phyloP scores from a whole-genome alignment of 2,113 vertebrate genomes.

The Panthera uncia region DNA sequence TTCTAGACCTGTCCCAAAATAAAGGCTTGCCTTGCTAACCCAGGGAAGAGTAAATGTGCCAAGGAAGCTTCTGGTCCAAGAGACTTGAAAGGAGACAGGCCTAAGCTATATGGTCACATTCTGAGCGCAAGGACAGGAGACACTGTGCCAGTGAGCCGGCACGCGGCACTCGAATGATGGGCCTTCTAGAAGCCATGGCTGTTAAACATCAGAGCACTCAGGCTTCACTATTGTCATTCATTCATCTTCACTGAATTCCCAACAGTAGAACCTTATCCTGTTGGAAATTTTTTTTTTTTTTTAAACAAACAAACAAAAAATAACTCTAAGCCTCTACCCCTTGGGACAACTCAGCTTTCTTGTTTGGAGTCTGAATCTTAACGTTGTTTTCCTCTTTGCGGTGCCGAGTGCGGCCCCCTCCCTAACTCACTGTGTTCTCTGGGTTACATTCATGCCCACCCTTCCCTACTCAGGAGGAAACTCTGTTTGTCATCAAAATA shows the following conservation, averaged over 20 bases:
- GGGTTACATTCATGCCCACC: neutral
- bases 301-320: neutral
- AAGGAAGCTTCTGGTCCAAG: neutral
- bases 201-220: accelerated
- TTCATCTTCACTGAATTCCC: neutral
- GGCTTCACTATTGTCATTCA: neutral
- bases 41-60: neutral
- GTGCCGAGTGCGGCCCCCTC: accelerated
- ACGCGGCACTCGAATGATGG: accelerated
- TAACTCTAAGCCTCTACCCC: neutral
- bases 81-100: neutral
- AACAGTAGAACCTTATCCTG: neutral
- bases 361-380: neutral
- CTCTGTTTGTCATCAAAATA: constrained; percentile 27
- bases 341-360: neutral
- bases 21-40: neutral
- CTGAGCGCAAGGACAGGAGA: neutral
- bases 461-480: constrained; percentile 33
- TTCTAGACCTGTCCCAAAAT: neutral
- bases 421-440: neutral
- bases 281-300: neutral
- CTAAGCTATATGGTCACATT: neutral
- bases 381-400: neutral
- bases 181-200: neutral
- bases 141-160: neutral